Percentiles rank a stretch among this genome's conserved stretches.
Evolutionary conservation across 1,140 invertebrate species (phyloP).

Genomic region (Riptortus pedestris): DNA sequence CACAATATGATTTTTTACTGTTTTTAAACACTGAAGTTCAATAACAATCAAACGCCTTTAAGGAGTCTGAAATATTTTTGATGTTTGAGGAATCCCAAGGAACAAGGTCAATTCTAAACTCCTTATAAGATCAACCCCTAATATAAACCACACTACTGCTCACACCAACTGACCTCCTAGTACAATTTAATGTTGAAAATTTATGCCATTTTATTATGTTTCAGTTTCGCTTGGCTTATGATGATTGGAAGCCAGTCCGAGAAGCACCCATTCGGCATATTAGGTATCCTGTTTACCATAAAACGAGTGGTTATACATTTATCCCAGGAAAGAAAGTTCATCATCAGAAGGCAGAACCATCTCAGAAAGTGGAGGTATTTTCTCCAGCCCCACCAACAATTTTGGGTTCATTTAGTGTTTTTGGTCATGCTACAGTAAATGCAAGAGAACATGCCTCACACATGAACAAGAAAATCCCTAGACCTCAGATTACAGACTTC

Average conservation of each 20-base stretch:
- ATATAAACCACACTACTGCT: too few species aligned
- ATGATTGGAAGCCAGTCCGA: constrained; percentile 26
- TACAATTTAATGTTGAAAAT: too few species aligned
- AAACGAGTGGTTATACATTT: neutral
- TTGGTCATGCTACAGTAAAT: constrained; percentile 38
- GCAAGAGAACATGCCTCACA: constrained; percentile 33
- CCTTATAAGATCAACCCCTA: neutral
- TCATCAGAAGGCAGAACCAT: constrained; percentile 16
- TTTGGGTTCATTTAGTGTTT: constrained; percentile 39
- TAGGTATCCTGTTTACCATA: constrained; percentile 20
- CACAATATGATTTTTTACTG: too few species aligned
- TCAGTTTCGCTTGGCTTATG: constrained; percentile 13
- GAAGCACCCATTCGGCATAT: constrained; percentile 7
- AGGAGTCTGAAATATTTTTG: neutral
- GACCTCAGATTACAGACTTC: neutral
- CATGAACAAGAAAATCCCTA: constrained; percentile 14
- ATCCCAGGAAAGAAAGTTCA: constrained; percentile 2
- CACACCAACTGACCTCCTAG: too few species aligned
- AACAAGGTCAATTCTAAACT: neutral
- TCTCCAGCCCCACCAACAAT: constrained; percentile 37
- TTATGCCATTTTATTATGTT: constrained; percentile 14
- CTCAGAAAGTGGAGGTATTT: constrained; percentile 32
- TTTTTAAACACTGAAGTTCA: too few species aligned
- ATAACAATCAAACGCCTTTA: neutral
- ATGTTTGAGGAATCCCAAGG: neutral